Evolutionary conservation across 2,113 vertebrate species (phyloP).

Genomic region (Labeo catla): DNA sequence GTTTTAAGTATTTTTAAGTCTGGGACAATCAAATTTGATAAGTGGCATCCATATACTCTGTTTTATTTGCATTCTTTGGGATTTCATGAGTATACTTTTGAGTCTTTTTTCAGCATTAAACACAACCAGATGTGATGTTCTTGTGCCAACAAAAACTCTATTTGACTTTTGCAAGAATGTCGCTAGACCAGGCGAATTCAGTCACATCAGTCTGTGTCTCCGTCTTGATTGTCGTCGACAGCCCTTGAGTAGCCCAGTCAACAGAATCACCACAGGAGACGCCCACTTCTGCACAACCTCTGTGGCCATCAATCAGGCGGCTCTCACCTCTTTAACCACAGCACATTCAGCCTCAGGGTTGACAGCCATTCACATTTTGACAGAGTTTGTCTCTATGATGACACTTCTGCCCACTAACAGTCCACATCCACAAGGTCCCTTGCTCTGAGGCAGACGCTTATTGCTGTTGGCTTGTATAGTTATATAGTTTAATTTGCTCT

Average conservation of each 20-base stretch:
- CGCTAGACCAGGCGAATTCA: background rate
- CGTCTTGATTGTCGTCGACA: slow-evolving; percentile 18
- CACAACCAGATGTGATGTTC: background rate
- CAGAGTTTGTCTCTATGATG: background rate
- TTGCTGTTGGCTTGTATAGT: background rate
- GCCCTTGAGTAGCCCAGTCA: slow-evolving; percentile 35
- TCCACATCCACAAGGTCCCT: background rate
- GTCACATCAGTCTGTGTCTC: slow-evolving; percentile 15
- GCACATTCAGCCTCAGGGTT: slow-evolving; percentile 1
- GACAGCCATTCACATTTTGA: slow-evolving; percentile 12
- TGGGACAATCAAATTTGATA: too few relatives aligned
- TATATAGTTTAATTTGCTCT: background rate
- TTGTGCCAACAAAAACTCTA: background rate
- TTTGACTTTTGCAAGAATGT: background rate
- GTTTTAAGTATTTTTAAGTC: too few relatives aligned
- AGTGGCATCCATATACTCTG: too few relatives aligned
- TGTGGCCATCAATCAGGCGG: slow-evolving; percentile 5
- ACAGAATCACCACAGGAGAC: slow-evolving; percentile 16
- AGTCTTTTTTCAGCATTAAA: background rate
- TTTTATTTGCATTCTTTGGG: too few relatives aligned
- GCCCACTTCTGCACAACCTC: background rate
- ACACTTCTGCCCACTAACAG: background rate
- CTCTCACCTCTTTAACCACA: slow-evolving; percentile 25
- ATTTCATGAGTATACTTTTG: background rate
- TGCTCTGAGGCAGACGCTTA: background rate